These are phyloP conservation scores for Catharus minimus DNA, from an alignment of 2,113 vertebrate species.

Conservation along the genomic window DNA sequence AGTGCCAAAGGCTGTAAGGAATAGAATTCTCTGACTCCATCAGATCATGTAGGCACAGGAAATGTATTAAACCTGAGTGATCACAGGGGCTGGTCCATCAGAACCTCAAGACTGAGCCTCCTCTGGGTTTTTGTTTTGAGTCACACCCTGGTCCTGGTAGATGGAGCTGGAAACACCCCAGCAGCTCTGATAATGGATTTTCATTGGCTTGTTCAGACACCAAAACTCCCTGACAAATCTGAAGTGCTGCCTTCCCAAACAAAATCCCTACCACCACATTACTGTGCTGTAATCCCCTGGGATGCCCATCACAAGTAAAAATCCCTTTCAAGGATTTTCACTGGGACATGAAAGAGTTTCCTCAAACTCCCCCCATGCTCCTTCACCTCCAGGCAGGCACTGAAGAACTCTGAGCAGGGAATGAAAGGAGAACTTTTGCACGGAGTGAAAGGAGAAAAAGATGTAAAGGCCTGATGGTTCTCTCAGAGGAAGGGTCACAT, in stretches of 20 bases:
- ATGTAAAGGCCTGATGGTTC: background rate
- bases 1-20: background rate
- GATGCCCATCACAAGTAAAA: background rate
- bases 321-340: constrained; percentile 15
- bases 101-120: background rate
- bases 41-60: background rate
- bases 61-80: background rate
- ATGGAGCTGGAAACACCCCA: background rate
- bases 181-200: background rate
- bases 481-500: background rate
- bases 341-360: constrained; percentile 7
- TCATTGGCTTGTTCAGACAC: background rate
- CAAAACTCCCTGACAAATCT: background rate
- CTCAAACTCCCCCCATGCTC: background rate
- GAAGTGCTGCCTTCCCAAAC: background rate
- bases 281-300: background rate
- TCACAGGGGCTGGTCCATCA: background rate
- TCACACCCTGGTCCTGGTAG: background rate
- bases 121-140: background rate
- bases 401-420: constrained; percentile 18
- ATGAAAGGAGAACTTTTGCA: constrained; percentile 19
- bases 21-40: background rate
- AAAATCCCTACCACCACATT: background rate
- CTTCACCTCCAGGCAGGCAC: background rate
- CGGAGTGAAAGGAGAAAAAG: constrained; percentile 13